phyloP scores from a whole-genome alignment of 2,797 vertebrate genomes.

The Halcyon badia region DNA sequence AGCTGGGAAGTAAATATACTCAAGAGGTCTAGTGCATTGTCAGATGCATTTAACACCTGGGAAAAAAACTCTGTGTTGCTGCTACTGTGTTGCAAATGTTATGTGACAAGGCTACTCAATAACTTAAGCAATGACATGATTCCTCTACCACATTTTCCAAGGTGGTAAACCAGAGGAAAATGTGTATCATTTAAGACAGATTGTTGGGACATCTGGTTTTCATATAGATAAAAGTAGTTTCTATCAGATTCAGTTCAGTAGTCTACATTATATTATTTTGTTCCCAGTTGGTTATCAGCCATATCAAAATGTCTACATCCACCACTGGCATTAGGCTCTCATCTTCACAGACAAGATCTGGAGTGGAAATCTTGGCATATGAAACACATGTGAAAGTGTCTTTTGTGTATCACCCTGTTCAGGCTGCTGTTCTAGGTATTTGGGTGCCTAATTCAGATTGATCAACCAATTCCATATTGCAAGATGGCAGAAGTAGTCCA shows the following conservation, averaged over 20 bases:
- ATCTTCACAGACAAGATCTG: background rate
- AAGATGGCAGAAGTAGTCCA: background rate
- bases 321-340: background rate
- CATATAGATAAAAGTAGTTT: constrained; percentile 1
- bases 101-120: background rate
- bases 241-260: background rate
- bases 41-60: constrained; percentile 16
- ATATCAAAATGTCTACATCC: background rate
- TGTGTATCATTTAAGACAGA: background rate
- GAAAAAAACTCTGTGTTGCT: background rate
- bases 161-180: constrained; percentile 14
- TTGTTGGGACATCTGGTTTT: background rate
- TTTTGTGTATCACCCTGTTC: background rate
- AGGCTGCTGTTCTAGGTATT: background rate
- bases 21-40: background rate
- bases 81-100: background rate
- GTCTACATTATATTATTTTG: background rate
- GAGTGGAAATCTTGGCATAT: background rate
- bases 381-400: background rate
- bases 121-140: background rate
- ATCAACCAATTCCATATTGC: background rate
- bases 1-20: background rate
- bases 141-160: constrained; percentile 1
- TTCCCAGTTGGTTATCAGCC: background rate
- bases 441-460: background rate